phyloP scores from a whole-genome alignment of 2,113 vertebrate species.

The Sturnira hondurensis region DNA sequence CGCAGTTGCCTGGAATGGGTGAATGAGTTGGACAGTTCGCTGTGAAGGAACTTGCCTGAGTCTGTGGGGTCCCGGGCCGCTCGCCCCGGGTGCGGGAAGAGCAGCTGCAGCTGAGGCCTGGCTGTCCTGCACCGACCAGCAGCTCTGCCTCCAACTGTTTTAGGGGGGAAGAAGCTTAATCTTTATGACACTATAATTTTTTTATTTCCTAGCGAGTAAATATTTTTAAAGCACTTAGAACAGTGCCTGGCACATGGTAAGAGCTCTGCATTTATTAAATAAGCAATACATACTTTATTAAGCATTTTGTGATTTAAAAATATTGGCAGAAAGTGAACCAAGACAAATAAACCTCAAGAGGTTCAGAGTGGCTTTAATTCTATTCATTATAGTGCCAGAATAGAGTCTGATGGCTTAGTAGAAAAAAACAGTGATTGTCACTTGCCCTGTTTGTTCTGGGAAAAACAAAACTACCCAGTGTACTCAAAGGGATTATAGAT shows the following conservation, averaged over 20 bases:
- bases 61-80: conserved; percentile 48
- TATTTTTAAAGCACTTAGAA: conserved; percentile 42
- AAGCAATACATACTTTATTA: conserved; percentile 55
- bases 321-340: conserved; percentile 45
- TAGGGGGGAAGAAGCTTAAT: conserved; percentile 55
- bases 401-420: not conserved
- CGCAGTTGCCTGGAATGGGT: not conserved
- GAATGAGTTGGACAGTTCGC: conserved; percentile 24
- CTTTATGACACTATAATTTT: conserved; percentile 44
- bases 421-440: not conserved
- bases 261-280: conserved; percentile 47
- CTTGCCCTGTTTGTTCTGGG: not conserved
- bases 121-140: not conserved
- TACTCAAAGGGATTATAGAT: not conserved
- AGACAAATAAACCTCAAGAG: conserved; percentile 5
- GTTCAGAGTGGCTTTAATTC: not conserved
- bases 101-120: conserved; percentile 3
- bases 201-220: conserved; percentile 46
- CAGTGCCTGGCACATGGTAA: not conserved
- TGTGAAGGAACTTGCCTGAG: not conserved
- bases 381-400: not conserved
- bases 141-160: conserved; percentile 4
- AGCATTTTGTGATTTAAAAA: conserved; percentile 26
- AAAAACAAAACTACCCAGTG: not conserved
- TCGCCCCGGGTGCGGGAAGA: conserved; percentile 18